These are phyloP conservation scores for Simalia tracyae DNA, from an alignment of 2,797 vertebrate species.

Conservation along the genomic window DNA sequence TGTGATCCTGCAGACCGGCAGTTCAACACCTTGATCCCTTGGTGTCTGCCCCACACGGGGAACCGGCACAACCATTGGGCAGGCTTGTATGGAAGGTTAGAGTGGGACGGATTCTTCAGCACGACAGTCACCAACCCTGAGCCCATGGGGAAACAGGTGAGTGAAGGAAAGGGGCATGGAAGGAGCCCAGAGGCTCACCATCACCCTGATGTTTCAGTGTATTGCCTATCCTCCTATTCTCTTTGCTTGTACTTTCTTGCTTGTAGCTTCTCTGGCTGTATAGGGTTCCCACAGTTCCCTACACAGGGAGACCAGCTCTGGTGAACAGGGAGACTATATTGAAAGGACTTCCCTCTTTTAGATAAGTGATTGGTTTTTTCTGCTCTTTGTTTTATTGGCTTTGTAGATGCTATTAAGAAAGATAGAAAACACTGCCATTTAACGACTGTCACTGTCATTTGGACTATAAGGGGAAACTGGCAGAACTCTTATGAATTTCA, in stretches of 20 bases:
- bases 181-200: fast-evolving
- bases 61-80: constrained; percentile 99
- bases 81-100: constrained; percentile 90
- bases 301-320: neutral
- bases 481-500: neutral
- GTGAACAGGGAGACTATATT: neutral
- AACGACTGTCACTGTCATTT: neutral
- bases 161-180: fast-evolving
- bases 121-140: constrained; percentile 97
- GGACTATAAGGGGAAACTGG: neutral
- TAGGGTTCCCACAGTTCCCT: neutral
- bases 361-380: neutral
- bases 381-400: neutral
- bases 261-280: neutral
- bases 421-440: neutral
- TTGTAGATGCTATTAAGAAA: neutral
- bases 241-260: neutral
- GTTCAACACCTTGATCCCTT: constrained; percentile 95
- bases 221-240: neutral
- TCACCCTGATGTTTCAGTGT: neutral
- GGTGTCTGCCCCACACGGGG: constrained; percentile 96
- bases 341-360: neutral
- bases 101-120: constrained; percentile 99
- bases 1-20: constrained; percentile 90
- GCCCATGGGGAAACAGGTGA: constrained; percentile 97